A percentile compares a stretch with the other conserved stretches of the same genome.
These are phyloP conservation scores for Oryzias celebensis DNA, from an alignment of 2,113 vertebrate species.

Conservation along the genomic window DNA sequence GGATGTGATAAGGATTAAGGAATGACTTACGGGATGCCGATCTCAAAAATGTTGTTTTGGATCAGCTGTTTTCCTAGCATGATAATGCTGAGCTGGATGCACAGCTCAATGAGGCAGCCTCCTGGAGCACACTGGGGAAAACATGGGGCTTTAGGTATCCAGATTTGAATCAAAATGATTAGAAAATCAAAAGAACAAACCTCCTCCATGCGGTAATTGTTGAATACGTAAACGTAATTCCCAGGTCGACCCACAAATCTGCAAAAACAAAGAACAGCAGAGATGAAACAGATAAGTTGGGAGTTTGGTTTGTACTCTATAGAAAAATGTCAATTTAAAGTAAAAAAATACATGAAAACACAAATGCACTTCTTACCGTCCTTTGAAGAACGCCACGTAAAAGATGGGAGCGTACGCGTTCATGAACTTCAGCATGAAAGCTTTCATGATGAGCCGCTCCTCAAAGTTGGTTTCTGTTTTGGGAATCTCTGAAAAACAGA, in stretches of 20 bases:
- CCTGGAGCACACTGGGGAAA: constrained; percentile 90
- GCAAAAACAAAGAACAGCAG: constrained; percentile 7
- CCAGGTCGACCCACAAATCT: constrained; percentile 94
- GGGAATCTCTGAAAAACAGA: constrained; percentile 85
- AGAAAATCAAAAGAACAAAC: constrained; percentile 53
- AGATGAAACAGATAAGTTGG: too few relatives aligned
- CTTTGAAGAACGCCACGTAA: constrained; percentile 98
- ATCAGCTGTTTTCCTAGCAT: constrained; percentile 98
- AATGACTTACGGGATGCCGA: constrained; percentile 91
- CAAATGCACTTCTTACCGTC: constrained; percentile 78
- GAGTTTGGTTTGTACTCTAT: too few relatives aligned
- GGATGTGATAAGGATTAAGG: not conserved
- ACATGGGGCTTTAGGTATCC: constrained; percentile 1
- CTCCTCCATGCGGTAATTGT: constrained; percentile 93
- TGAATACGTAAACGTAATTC: constrained; percentile 90
- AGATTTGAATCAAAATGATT: not conserved
- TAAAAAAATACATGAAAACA: not conserved
- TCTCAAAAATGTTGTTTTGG: constrained; percentile 98
- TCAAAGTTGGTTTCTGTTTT: constrained; percentile 95
- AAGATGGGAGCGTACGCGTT: constrained; percentile 97
- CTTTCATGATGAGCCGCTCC: constrained; percentile 91
- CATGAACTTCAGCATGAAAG: constrained; percentile 95
- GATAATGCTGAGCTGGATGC: constrained; percentile 98
- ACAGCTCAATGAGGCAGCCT: constrained; percentile 95
- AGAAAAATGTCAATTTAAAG: not conserved